Evolutionary conservation across 2,888 invertebrate species (phyloP).

Genomic region (Kryphioiulus occultus): DNA sequence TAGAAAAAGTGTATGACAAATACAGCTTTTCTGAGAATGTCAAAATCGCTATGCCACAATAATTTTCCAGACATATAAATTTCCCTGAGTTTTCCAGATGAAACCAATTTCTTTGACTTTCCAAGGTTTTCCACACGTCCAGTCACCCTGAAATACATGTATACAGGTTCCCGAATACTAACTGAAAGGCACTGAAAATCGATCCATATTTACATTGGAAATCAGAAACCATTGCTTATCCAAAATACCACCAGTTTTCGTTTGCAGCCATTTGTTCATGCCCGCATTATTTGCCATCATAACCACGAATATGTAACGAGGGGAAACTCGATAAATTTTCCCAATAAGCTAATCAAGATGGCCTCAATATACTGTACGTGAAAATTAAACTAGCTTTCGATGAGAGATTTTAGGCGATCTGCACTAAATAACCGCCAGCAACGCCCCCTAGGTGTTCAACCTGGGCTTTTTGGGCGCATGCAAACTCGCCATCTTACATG

Average conservation of each 20-base stretch:
- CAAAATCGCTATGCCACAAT: no score
- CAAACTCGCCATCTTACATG: neutral
- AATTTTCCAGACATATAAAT: no score
- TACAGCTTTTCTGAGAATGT: no score
- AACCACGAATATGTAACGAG: constrained; percentile 11
- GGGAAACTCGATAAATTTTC: neutral
- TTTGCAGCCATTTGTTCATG: neutral
- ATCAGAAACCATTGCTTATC: neutral
- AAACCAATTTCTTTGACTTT: no score
- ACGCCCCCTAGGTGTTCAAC: neutral
- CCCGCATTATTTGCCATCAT: neutral
- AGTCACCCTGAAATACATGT: no score
- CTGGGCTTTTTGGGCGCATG: neutral
- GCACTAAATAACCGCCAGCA: neutral
- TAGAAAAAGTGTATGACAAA: no score
- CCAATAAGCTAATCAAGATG: constrained; percentile 20
- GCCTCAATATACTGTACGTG: neutral
- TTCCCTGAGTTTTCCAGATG: no score
- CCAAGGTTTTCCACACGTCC: no score
- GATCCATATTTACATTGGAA: neutral
- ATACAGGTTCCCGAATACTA: neutral
- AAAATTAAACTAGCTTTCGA: neutral
- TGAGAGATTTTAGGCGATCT: neutral
- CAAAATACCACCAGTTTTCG: neutral
- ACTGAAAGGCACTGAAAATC: neutral